These are phyloP conservation scores for Anguilla japonica DNA, from an alignment of 2,113 vertebrate species.

Conservation along the genomic window DNA sequence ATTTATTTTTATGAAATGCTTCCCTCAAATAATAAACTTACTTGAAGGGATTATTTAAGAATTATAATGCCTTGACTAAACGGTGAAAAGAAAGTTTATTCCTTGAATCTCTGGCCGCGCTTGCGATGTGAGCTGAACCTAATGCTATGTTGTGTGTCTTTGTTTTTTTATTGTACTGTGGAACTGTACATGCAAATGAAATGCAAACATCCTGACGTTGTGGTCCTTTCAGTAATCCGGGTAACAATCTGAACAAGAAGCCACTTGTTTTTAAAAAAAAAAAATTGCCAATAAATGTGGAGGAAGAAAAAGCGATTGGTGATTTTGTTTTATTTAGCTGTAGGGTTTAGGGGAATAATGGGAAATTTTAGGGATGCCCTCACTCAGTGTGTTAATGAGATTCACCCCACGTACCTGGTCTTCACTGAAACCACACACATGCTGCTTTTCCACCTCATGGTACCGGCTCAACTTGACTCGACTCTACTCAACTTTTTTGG, in stretches of 20 bases:
- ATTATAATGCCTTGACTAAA: not conserved
- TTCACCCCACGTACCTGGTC: too few relatives aligned
- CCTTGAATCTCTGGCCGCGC: not conserved
- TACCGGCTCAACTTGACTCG: too few relatives aligned
- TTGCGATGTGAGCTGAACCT: not conserved
- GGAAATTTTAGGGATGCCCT: not conserved
- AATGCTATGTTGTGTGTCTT: not conserved
- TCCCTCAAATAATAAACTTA: not conserved
- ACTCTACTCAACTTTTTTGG: too few relatives aligned
- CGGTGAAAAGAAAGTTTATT: not conserved
- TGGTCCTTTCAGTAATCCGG: not conserved
- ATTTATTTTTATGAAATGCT: conserved; percentile 26
- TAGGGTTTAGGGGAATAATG: not conserved
- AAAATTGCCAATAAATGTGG: not conserved
- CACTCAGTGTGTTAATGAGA: too few relatives aligned
- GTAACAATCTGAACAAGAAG: not conserved
- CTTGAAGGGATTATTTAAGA: conserved; percentile 9
- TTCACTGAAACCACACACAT: too few relatives aligned
- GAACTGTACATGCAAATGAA: not conserved
- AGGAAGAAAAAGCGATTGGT: not conserved
- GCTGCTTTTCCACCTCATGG: too few relatives aligned
- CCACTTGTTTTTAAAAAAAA: not conserved
- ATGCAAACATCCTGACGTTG: not conserved
- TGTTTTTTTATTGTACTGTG: not conserved
- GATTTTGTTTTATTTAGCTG: not conserved